Conservation (phyloP, 2,888 invertebrate genomes). For the Cataglyphis albicans region DNA sequence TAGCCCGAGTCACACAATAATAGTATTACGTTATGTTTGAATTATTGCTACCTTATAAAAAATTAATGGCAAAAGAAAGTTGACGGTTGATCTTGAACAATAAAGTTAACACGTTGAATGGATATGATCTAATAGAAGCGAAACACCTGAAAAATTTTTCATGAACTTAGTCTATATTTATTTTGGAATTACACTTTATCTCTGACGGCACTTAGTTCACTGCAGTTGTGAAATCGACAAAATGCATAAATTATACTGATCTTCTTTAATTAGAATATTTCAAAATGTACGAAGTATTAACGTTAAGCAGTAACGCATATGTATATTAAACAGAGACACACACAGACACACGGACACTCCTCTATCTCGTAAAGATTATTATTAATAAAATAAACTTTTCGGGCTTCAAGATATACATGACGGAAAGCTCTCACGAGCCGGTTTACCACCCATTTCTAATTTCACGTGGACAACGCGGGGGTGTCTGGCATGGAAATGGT, state of each 20-base stretch:
- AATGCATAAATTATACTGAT: neutral
- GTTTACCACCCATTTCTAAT: slow-evolving; percentile 48
- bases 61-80: slow-evolving; percentile 2
- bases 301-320: slow-evolving; percentile 8
- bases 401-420: neutral
- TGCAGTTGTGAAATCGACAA: neutral
- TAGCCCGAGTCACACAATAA: neutral
- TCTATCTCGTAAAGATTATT: neutral
- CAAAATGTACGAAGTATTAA: neutral
- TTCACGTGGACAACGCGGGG: slow-evolving; percentile 44
- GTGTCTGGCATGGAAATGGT: slow-evolving; percentile 45
- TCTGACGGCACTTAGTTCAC: neutral
- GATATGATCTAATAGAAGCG: neutral
- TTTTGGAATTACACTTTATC: neutral
- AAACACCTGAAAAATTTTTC: neutral
- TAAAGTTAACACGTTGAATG: slow-evolving; percentile 30
- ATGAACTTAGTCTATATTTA: slow-evolving; percentile 2
- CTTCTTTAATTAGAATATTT: slow-evolving; percentile 1
- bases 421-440: neutral
- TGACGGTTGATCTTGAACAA: slow-evolving; percentile 9
- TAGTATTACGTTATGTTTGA: neutral
- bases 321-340: neutral
- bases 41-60: slow-evolving; percentile 3
- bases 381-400: slow-evolving; percentile 50
- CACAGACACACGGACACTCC: too few species aligned